phyloP scores from a whole-genome alignment of 2,888 invertebrate species.

The Prosopocoilus inquinatus region DNA sequence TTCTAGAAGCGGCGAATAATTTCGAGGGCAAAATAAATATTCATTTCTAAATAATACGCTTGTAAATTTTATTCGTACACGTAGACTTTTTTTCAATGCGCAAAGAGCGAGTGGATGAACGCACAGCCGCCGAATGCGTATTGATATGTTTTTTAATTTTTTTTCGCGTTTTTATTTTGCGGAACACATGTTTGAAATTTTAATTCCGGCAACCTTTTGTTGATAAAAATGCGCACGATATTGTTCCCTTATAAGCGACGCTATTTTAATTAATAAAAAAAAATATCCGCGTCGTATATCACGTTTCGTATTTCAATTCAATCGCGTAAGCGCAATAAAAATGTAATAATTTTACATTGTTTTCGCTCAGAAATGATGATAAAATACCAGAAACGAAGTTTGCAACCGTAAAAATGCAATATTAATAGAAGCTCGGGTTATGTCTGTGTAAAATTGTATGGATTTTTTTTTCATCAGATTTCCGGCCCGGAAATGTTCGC shows the following conservation, averaged over 20 bases:
- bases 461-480: constrained; percentile 38
- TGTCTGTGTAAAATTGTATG: constrained; percentile 34
- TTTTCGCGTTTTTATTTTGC: neutral
- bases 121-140: neutral
- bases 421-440: constrained; percentile 42
- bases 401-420: constrained; percentile 44
- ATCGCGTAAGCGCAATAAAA: constrained; percentile 41
- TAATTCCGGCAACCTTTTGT: constrained; percentile 7
- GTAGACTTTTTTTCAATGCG: neutral
- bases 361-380: constrained; percentile 44
- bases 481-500: constrained; percentile 34
- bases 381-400: constrained; percentile 44
- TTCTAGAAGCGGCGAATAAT: too few relatives aligned
- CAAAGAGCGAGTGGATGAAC: neutral
- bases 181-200: constrained; percentile 9
- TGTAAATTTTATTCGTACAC: neutral
- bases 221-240: constrained; percentile 12
- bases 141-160: constrained; percentile 2
- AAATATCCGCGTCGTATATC: constrained; percentile 27
- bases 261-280: constrained; percentile 21
- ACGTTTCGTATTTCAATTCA: constrained; percentile 41
- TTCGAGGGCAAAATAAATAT: neutral
- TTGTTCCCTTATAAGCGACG: constrained; percentile 17
- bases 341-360: constrained; percentile 45
- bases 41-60: neutral